Conservation (phyloP, 2,888 invertebrate genomes). For the Blastobasis adustella region DNA sequence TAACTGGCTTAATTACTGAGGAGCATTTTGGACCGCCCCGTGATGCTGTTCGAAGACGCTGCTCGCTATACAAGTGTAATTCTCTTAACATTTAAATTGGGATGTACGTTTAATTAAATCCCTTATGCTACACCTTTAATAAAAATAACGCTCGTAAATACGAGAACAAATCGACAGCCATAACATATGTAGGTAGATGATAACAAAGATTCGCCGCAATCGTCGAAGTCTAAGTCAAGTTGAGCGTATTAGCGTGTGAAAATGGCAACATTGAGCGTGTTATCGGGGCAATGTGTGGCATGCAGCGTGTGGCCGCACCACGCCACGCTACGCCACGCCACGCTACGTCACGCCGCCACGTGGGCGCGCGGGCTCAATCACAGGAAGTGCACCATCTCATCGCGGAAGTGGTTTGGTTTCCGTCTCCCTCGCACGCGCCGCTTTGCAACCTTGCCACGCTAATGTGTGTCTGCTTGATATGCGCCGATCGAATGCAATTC, state of each 20-base stretch:
- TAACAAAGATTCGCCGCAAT: too few species aligned
- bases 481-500: constrained; percentile 51
- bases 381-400: constrained; percentile 76
- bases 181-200: too few species aligned
- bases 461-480: constrained; percentile 53
- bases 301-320: background rate
- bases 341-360: too few species aligned
- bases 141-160: too few species aligned
- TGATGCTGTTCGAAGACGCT: background rate
- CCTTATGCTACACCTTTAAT: too few species aligned
- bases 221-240: too few species aligned
- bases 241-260: too few species aligned
- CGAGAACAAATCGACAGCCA: too few species aligned
- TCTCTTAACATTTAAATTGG: too few species aligned
- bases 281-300: background rate
- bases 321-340: too few species aligned
- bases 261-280: background rate
- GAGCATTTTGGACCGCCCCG: constrained; percentile 4
- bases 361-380: constrained; percentile 55
- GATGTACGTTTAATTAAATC: too few species aligned
- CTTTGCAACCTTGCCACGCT: constrained; percentile 53
- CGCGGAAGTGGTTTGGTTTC: constrained; percentile 72
- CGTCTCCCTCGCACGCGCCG: constrained; percentile 47
- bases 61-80: too few species aligned
- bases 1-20: constrained; percentile 11